phyloP scores from a whole-genome alignment of 2,113 vertebrate genomes.

The Argyrosomus japonicus region DNA sequence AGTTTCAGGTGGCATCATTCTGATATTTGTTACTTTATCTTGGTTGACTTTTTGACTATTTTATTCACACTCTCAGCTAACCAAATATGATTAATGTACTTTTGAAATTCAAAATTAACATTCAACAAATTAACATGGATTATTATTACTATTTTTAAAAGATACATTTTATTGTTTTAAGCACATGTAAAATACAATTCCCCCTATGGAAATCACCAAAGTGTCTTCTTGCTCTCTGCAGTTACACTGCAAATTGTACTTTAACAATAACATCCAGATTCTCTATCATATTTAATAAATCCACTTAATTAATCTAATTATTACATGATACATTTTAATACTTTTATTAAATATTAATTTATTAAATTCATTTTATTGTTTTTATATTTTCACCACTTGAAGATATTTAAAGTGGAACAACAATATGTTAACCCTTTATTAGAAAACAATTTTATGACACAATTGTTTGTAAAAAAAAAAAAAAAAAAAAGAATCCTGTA shows the following conservation, averaged over 20 bases:
- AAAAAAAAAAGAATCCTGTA: too few relatives aligned
- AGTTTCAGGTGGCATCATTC: background rate
- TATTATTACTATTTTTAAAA: background rate
- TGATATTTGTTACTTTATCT: background rate
- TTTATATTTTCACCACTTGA: background rate
- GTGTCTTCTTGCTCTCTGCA: background rate
- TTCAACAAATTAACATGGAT: too few relatives aligned
- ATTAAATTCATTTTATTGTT: too few relatives aligned
- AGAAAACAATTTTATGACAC: too few relatives aligned
- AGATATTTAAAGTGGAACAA: too few relatives aligned
- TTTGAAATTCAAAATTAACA: too few relatives aligned
- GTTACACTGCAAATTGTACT: background rate
- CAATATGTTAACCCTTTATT: too few relatives aligned
- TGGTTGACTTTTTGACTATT: background rate
- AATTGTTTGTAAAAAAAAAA: too few relatives aligned
- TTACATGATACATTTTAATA: background rate
- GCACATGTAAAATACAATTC: background rate
- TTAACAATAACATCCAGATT: background rate
- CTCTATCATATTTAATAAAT: background rate
- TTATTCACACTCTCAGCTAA: background rate
- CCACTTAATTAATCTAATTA: background rate
- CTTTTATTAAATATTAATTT: too few relatives aligned
- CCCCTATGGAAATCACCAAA: background rate
- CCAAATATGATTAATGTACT: background rate
- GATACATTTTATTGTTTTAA: background rate